Evolutionary conservation across 2,888 invertebrate genomes (phyloP), one percentile per base, ranked within the genome.

Genomic region (Euplagia quadripunctaria): DNA sequence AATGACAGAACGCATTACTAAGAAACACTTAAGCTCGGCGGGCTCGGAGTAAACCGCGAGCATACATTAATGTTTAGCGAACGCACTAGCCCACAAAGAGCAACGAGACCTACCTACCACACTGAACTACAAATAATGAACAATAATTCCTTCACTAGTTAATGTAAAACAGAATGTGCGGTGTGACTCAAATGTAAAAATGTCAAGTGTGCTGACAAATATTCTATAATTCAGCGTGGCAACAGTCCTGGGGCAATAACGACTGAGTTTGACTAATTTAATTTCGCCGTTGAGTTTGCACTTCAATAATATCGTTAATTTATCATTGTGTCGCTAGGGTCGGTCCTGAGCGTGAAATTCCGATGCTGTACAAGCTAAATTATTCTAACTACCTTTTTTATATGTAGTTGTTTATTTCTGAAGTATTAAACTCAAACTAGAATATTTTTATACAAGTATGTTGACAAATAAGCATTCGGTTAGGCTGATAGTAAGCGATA

Each of bases 271-370:
- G 87, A 88, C 88, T 91, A 91, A 93, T 93, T 92, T 89, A 88
- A 94, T 92, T 92, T 89, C 72, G 85, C 86, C 82, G 85, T 81
- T 79, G 82, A 84, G 83, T 86, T 82, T 80, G 82, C 81, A 74
- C 85, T 86, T 87, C 88, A 93, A 92, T 94, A 93, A 85, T 90
- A 92, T 89, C 88, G 92, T 91, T 93, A 93, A 94, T 94, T 94
- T 92, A 94, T 94, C 93, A 93, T 90, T 90, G 88, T 86, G 86
- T 31, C 46, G 55, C 77, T 82, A 46, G 81, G 86, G 90, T 86
- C 68, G 72, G 71, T 70, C 75, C 49, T 70, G 72, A 65, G 64
- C n/a, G 52, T 69, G 65, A 73, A 65, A 79, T 77, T 73, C 68
- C 68, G 49, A 71, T 74, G 70, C 70, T 78, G 74, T 69, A 71